Percentiles rank a stretch among this genome's conserved stretches.
These are phyloP conservation scores for Drosophila diplacantha DNA, from an alignment of 2,888 invertebrate species.

Conservation along the genomic window DNA sequence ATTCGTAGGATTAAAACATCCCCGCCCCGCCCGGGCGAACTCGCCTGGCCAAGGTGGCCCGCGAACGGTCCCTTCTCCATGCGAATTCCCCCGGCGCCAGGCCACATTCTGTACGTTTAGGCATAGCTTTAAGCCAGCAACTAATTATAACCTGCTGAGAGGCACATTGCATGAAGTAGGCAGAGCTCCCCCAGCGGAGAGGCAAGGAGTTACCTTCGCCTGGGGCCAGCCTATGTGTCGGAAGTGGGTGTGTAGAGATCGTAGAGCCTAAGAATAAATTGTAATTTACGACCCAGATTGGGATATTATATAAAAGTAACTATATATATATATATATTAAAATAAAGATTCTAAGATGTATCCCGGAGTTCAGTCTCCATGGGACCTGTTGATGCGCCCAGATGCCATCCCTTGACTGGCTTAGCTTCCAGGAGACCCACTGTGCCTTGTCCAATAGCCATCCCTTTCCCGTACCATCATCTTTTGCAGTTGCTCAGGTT, in stretches of 20 bases:
- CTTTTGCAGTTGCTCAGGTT: conserved; percentile 45
- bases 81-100: conserved; percentile 11
- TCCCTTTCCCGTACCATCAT: neutral
- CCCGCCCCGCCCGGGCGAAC: conserved; percentile 6
- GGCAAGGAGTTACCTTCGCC: neutral
- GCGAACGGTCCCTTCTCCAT: conserved; percentile 8
- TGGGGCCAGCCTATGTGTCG: neutral
- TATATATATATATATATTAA: conserved; percentile 34
- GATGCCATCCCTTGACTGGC: too few relatives aligned
- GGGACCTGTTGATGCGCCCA: too few relatives aligned
- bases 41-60: conserved; percentile 17
- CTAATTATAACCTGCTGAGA: neutral
- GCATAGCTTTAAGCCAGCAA: conserved; percentile 9
- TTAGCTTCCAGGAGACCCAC: neutral
- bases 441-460: neutral
- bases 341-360: conserved; percentile 27
- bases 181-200: neutral
- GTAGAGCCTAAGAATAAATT: conserved; percentile 16
- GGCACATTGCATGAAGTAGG: neutral
- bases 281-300: conserved; percentile 35
- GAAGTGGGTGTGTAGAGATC: conserved; percentile 10
- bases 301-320: conserved; percentile 31
- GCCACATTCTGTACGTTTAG: conserved; percentile 12
- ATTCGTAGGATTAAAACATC: conserved; percentile 19
- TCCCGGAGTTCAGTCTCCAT: neutral